Evolutionary conservation across 2,797 vertebrate species (phyloP).

Genomic region (Etheostoma perlongum): DNA sequence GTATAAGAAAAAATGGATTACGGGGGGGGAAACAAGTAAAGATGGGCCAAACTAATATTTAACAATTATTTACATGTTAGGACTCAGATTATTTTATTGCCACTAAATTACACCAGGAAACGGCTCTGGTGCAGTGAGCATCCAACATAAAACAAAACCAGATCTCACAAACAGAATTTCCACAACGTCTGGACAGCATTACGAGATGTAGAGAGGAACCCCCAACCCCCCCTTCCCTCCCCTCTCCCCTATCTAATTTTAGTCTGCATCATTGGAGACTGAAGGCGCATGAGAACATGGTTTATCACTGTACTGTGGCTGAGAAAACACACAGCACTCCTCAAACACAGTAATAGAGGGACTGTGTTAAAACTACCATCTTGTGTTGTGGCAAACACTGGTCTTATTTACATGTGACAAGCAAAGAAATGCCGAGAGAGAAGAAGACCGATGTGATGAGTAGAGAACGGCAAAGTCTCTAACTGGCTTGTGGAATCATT

Average conservation of each 20-base stretch:
- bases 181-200: conserved; percentile 78
- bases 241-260: conserved; percentile 62
- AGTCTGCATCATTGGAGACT: conserved; percentile 68
- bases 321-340: conserved; percentile 29
- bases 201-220: conserved; percentile 57
- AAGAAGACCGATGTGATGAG: conserved; percentile 47
- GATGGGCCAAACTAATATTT: not conserved
- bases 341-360: conserved; percentile 38
- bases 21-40: not conserved
- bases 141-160: conserved; percentile 69
- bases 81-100: conserved; percentile 52
- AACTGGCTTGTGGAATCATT: conserved; percentile 55
- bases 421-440: conserved; percentile 20
- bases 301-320: conserved; percentile 68
- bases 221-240: conserved; percentile 1
- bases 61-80: conserved; percentile 34
- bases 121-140: conserved; percentile 45
- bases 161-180: conserved; percentile 67
- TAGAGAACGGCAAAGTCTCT: conserved; percentile 28
- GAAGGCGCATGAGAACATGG: conserved; percentile 60
- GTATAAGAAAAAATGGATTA: not conserved
- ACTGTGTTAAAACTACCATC: conserved; percentile 50
- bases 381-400: conserved; percentile 59
- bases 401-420: conserved; percentile 59
- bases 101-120: conserved; percentile 59